A percentile compares a stretch with the other conserved stretches of the same genome.
phyloP scores from a whole-genome alignment of 2,888 invertebrate species.

The Copidosoma aretas region DNA sequence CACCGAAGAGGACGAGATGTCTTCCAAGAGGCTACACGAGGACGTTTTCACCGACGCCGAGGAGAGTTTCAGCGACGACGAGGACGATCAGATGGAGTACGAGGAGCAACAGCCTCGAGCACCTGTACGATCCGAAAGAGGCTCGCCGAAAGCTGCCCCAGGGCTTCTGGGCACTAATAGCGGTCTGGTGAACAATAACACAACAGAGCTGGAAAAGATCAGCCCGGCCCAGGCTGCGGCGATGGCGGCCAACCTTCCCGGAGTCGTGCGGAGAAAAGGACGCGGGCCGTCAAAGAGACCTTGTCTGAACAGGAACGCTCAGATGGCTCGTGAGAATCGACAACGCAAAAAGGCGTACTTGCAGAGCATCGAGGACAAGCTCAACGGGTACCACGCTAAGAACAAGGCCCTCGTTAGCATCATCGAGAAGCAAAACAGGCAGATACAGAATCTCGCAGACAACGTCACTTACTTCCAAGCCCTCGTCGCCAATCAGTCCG shows the following conservation, averaged over 20 bases:
- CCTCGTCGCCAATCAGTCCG: slow-evolving; percentile 66
- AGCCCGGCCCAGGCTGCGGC: too few species aligned
- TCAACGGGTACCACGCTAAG: slow-evolving; percentile 61
- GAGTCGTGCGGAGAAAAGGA: slow-evolving; percentile 11
- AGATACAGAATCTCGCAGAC: slow-evolving; percentile 63
- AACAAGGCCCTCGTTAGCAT: slow-evolving; percentile 64
- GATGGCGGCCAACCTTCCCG: too few species aligned
- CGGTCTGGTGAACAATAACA: too few species aligned
- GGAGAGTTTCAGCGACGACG: too few species aligned
- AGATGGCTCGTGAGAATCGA: slow-evolving; percentile 70
- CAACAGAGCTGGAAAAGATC: too few species aligned
- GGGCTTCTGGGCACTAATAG: too few species aligned
- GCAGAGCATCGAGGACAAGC: slow-evolving; percentile 65
- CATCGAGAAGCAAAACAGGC: slow-evolving; percentile 63
- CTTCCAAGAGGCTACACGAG: too few species aligned
- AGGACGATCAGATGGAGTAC: too few species aligned
- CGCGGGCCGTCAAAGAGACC: slow-evolving; percentile 56
- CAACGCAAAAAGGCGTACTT: slow-evolving; percentile 69
- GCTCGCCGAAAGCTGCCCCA: too few species aligned
- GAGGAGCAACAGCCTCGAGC: too few species aligned
- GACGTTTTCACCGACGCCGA: too few species aligned
- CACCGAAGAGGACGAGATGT: slow-evolving; percentile 16
- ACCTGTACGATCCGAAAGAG: too few species aligned
- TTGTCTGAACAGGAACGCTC: slow-evolving; percentile 67
- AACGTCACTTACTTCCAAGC: slow-evolving; percentile 67